Base-by-base conservation (phyloP, 1,140 invertebrate species). In the Hyphantria cunea region DNA sequence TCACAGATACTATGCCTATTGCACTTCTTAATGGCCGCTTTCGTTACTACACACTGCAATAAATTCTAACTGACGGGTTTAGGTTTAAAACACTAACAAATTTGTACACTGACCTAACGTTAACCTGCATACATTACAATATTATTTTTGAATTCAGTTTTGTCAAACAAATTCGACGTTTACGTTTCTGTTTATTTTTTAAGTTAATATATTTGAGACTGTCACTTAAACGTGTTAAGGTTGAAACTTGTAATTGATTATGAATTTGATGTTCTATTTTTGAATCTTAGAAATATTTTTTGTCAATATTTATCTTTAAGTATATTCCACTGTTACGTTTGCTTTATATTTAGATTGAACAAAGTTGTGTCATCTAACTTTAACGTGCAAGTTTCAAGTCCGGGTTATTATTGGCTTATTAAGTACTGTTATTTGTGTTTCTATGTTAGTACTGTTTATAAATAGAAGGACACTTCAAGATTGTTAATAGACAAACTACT, bases 11-110 rank as follows among this genome's bases (percentile, higher is more conserved):
- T 54, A 50, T 56, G 60, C 34, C 54, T 48, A 48, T 49, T 60
- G 68, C 51, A 44, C 33, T 70, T 70, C 67, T 68, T 80, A 76
- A 77, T 76, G 76, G 80, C 68, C 56, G 64, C 65, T 63, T 17
- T 52, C 51, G 48, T 64, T 66, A 72, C 65, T 49, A 37, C 15
- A 39, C 11, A 37, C 45, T 33, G 14, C 55, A 60, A 60, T 60
- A 50, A 41, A 15, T 45, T 39, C 11, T 10, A 34, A 51, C 56
- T 4, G n/a, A 12, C 33, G 48, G 47, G 52, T 56, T 51, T 64
- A 47, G 17, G 54, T 65, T 53, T 12, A 32, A 10, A 17, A 48
- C 31, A 9, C 31, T 33, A 48, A 31, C 10, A 42, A 56, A 17
- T 17, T 44, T 13, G 15, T 45, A 42, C 48, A 37, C 45, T 50